These are phyloP conservation scores for Mylabris phalerata DNA, from an alignment of 1,140 invertebrate species.

Conservation along the genomic window DNA sequence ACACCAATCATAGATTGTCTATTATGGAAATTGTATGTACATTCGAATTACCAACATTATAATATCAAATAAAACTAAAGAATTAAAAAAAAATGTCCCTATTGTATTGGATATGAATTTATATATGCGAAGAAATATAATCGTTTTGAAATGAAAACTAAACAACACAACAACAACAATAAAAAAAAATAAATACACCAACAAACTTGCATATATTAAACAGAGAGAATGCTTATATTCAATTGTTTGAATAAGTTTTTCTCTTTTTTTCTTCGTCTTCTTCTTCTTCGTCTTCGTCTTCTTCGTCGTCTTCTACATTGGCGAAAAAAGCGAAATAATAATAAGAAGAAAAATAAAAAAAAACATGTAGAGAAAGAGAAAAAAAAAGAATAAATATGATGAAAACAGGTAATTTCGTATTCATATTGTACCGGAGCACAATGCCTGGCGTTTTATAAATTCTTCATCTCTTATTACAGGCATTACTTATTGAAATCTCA, in stretches of 20 bases:
- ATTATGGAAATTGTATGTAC: too few species aligned
- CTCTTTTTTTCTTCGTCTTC: too few species aligned
- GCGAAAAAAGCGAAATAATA: too few species aligned
- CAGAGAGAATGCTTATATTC: slow-evolving; percentile 10
- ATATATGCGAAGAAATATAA: neutral
- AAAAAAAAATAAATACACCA: neutral
- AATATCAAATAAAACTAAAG: too few species aligned
- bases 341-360: neutral
- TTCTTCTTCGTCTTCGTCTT: too few species aligned
- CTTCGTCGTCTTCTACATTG: too few species aligned
- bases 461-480: slow-evolving; percentile 22
- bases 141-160: neutral
- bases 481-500: slow-evolving; percentile 18
- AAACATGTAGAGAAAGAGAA: too few species aligned
- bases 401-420: slow-evolving; percentile 27
- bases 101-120: too few species aligned
- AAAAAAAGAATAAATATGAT: slow-evolving; percentile 13
- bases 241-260: slow-evolving; percentile 20
- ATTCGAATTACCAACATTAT: too few species aligned
- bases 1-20: too few species aligned
- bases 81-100: too few species aligned
- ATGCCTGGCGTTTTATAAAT: slow-evolving; percentile 23
- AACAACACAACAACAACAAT: neutral
- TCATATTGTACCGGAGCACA: slow-evolving; percentile 26
- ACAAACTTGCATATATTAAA: slow-evolving; percentile 21